Base-by-base conservation (phyloP, 1,140 invertebrate genomes). In the Pseudomyrmex cubaensis region DNA sequence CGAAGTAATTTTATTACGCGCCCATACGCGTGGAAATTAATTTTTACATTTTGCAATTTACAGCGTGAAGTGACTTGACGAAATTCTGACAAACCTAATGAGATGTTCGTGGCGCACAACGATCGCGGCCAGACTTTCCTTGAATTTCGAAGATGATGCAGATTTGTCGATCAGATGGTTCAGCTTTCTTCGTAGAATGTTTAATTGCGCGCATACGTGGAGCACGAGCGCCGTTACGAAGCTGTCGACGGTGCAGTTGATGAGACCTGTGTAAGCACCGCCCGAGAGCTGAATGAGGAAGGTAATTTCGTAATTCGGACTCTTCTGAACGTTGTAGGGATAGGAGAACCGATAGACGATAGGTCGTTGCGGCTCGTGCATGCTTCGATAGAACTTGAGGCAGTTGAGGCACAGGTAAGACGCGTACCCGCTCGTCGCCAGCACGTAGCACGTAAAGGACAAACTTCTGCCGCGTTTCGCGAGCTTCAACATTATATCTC, bases 221-320 rank as follows among this genome's bases (percentile, higher is more conserved):
- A 90, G 56, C 10, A 91, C 50, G 4, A 92, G 59, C 52, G 88
- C 86, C 5, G 84, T 80, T 4, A 91, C 57, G 2, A 91, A 87
- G 8, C 78, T 86, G 17, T 90, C 89, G 0, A 78, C 1, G 0
- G 64, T 48, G 57, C 35, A 57, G 0, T 57, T 78, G 9, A 78
- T 44, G 2, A 67, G 1, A 2, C 9, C 52, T 1, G 52, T 3
- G 12, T 10, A 69, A 5, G 13, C 0, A 1, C 48, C 76, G 2
- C 52, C 64, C 0, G 1, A 48, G 12, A 78, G 25, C 89, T 95
- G 95, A 44, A 93, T 92, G 0, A 89, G 4, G 83, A 93, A 95
- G 0, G 93, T 95, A 5, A 95, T 66, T 84, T 95, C 93, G 76
- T 94, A 95, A 0, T 90, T 91, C 15, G 95, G 93, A 4, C 91